phyloP scores from a whole-genome alignment of 2,113 vertebrate species.

The Heterotilapia buettikoferi region DNA sequence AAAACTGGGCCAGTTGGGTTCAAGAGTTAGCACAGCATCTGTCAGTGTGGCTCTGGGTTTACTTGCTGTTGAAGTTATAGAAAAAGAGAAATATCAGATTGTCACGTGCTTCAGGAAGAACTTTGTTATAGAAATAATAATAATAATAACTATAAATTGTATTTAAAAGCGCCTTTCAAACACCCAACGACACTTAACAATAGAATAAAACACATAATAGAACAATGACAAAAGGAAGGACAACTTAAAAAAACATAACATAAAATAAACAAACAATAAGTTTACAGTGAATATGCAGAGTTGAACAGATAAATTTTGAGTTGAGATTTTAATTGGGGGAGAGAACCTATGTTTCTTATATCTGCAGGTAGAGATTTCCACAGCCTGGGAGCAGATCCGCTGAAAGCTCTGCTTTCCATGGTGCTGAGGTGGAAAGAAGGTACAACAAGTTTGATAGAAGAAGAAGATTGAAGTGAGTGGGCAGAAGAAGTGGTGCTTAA shows the following conservation, averaged over 20 bases:
- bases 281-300: too few species aligned
- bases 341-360: too few species aligned
- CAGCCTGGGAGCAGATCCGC: not conserved
- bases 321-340: too few species aligned
- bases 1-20: too few species aligned
- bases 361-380: too few species aligned
- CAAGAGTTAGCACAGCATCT: too few species aligned
- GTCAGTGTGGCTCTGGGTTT: not conserved
- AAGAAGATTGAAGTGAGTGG: too few species aligned
- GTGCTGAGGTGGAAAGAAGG: not conserved
- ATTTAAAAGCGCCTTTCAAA: not conserved
- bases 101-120: not conserved
- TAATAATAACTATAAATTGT: accelerated
- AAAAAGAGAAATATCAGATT: not conserved
- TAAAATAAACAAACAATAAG: too few species aligned
- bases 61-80: not conserved
- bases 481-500: not conserved
- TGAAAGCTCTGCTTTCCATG: not conserved
- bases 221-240: accelerated
- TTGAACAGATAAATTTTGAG: too few species aligned
- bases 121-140: not conserved
- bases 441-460: not conserved
- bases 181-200: accelerated
- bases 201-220: not conserved
- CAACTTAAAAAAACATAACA: too few species aligned